Evolutionary conservation across 2,113 vertebrate species (phyloP).

Genomic region (Nycticryphes semicollaris): DNA sequence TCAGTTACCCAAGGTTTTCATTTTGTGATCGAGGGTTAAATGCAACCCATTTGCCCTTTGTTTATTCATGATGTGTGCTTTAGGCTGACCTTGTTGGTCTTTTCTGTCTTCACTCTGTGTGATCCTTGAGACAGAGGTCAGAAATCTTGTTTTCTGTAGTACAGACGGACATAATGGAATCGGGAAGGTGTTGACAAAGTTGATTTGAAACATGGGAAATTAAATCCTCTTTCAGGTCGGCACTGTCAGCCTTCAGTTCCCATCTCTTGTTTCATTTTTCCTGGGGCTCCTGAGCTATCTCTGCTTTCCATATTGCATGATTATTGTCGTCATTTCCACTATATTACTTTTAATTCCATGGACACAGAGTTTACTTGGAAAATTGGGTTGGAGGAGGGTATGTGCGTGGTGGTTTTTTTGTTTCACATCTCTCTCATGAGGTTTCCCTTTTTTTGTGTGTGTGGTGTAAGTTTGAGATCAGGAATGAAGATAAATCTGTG

Average conservation of each 20-base stretch:
- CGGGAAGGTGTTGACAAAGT: slow-evolving; percentile 19
- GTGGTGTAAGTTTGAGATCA: not conserved
- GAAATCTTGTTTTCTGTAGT: not conserved
- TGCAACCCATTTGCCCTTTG: not conserved
- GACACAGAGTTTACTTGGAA: not conserved
- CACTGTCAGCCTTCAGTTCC: not conserved
- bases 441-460: not conserved
- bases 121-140: not conserved
- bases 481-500: not conserved
- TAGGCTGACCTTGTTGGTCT: not conserved
- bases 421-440: not conserved
- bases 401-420: not conserved
- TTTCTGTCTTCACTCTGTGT: not conserved
- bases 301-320: not conserved
- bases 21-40: not conserved
- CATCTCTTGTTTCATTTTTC: not conserved
- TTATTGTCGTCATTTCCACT: not conserved
- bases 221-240: slow-evolving; percentile 1
- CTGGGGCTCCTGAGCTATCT: not conserved
- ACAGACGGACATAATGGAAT: not conserved
- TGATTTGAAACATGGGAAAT: not conserved
- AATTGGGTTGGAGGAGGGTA: not conserved
- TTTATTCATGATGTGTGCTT: not conserved
- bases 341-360: not conserved
- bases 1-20: not conserved